Percentiles rank a stretch among this genome's conserved stretches.
Conservation (phyloP, 1,140 invertebrate genomes). For the Dendrolimus punctatus region DNA sequence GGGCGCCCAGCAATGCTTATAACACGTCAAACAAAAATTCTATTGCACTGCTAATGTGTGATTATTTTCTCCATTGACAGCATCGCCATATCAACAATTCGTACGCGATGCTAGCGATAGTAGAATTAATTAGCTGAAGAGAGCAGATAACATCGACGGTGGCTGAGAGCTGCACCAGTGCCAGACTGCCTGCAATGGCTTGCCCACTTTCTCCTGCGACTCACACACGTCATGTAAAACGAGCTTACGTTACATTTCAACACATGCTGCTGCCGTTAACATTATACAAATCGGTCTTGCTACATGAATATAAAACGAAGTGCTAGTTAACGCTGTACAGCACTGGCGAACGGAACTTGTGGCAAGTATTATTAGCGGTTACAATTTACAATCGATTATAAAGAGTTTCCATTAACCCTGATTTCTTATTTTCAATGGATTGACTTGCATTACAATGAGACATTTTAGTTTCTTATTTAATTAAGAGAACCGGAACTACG, state of each 20-base stretch:
- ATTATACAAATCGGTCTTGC: constrained; percentile 20
- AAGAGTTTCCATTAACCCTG: constrained; percentile 8
- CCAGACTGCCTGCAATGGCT: constrained; percentile 5
- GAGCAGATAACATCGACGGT: constrained; percentile 12
- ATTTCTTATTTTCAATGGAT: no score
- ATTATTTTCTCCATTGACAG: constrained; percentile 39
- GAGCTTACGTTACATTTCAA: constrained; percentile 18
- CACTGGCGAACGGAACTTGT: neutral
- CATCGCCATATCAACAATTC: constrained; percentile 23
- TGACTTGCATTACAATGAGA: no score
- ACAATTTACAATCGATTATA: constrained; percentile 8
- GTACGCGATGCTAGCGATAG: constrained; percentile 18
- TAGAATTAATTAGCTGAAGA: constrained; percentile 33
- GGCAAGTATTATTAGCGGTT: no score
- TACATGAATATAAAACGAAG: constrained; percentile 9
- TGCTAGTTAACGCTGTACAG: constrained; percentile 17
- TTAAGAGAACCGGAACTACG: no score
- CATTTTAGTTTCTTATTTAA: no score
- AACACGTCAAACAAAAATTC: constrained; percentile 19
- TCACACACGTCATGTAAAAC: constrained; percentile 9
- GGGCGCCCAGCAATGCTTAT: neutral
- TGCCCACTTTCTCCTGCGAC: constrained; percentile 23
- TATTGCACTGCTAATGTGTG: constrained; percentile 40
- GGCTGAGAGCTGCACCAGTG: constrained; percentile 1
- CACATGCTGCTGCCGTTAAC: constrained; percentile 14